Percentiles rank a stretch among this genome's conserved stretches.
These are phyloP conservation scores for Oncopeltus fasciatus DNA, from an alignment of 1,140 invertebrate species.

Conservation along the genomic window DNA sequence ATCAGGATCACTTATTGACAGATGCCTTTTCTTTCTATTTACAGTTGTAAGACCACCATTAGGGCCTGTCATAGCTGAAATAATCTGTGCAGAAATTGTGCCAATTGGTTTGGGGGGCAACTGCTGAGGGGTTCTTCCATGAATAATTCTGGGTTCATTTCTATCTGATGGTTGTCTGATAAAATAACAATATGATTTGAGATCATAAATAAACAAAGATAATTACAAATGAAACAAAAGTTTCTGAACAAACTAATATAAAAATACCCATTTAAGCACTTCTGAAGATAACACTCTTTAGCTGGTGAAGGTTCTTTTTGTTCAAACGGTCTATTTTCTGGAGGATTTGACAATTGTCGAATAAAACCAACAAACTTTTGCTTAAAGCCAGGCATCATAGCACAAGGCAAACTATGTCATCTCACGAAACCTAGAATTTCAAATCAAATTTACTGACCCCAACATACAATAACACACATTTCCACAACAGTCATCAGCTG, in stretches of 20 bases:
- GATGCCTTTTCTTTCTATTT: constrained; percentile 45
- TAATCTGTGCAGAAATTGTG: constrained; percentile 30
- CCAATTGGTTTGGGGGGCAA: constrained; percentile 41
- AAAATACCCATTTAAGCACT: constrained; percentile 55
- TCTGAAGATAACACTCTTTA: constrained; percentile 52
- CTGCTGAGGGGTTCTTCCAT: constrained; percentile 48
- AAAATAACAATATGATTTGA: not conserved
- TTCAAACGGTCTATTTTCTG: constrained; percentile 34
- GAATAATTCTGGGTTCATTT: constrained; percentile 43
- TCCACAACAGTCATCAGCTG: not conserved
- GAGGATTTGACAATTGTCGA: constrained; percentile 46
- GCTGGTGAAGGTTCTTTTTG: constrained; percentile 33
- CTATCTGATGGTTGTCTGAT: constrained; percentile 24
- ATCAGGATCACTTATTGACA: constrained; percentile 49
- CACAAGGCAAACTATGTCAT: not conserved
- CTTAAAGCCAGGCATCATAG: constrained; percentile 49
- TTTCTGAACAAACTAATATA: constrained; percentile 3
- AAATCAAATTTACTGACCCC: not conserved
- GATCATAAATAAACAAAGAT: too few relatives aligned
- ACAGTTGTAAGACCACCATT: constrained; percentile 60
- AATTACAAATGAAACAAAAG: too few relatives aligned
- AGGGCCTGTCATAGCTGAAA: constrained; percentile 58
- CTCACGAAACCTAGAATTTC: not conserved
- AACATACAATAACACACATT: too few relatives aligned
- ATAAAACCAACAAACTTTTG: constrained; percentile 61